Percentiles rank a stretch among this genome's conserved stretches.
phyloP scores from a whole-genome alignment of 2,113 vertebrate genomes.

The Propithecus coquereli region DNA sequence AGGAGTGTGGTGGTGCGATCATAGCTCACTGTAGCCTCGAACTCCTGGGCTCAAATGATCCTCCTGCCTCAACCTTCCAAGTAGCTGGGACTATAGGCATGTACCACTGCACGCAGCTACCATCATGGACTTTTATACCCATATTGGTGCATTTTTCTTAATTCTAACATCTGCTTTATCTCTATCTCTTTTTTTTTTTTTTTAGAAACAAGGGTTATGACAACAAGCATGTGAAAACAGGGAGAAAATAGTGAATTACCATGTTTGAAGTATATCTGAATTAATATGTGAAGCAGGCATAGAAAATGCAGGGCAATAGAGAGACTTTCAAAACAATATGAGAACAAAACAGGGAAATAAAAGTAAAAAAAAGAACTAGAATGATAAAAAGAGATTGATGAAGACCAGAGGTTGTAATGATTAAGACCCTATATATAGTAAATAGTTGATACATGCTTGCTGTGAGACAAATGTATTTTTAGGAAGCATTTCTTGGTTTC shows the following conservation, averaged over 20 bases:
- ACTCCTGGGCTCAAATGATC: too few species aligned
- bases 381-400: background rate
- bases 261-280: background rate
- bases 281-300: background rate
- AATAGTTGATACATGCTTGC: background rate
- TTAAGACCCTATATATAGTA: background rate
- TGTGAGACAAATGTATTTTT: background rate
- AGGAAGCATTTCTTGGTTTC: background rate
- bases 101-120: too few species aligned
- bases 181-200: background rate
- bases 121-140: background rate
- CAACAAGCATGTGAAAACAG: background rate
- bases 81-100: too few species aligned
- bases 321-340: background rate
- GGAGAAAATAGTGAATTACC: background rate
- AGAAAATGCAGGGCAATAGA: background rate
- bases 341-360: background rate
- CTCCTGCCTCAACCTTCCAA: too few species aligned
- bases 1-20: too few species aligned
- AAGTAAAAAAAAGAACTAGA: background rate
- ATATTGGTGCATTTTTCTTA: background rate
- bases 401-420: background rate
- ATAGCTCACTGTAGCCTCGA: too few species aligned
- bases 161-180: slow-evolving; percentile 5
- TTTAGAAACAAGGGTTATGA: background rate